phyloP scores from a whole-genome alignment of 2,888 invertebrate species.

The Drosophila leonis region DNA sequence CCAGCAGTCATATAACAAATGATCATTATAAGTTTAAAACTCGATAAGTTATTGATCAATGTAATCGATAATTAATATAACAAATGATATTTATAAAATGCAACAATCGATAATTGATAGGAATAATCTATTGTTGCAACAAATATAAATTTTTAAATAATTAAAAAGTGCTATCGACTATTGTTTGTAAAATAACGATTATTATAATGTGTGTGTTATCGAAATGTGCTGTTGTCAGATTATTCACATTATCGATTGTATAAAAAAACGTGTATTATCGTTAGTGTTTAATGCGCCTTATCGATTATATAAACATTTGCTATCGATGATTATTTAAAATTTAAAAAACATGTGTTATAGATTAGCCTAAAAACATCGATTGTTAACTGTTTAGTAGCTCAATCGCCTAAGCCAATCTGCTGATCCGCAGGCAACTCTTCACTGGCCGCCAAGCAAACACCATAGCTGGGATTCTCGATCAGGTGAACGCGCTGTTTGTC shows the following conservation, averaged over 20 bases:
- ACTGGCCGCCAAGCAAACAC: slow-evolving; percentile 66
- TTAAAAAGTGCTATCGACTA: neutral
- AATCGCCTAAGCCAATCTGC: slow-evolving; percentile 55
- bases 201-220: neutral
- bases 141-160: no score
- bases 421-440: slow-evolving; percentile 58
- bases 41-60: neutral
- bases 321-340: no score
- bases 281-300: neutral
- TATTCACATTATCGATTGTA: neutral
- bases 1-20: neutral
- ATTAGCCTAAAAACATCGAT: neutral
- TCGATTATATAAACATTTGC: neutral
- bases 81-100: no score
- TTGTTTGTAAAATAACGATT: neutral
- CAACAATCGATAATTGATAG: neutral
- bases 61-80: neutral
- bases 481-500: slow-evolving; percentile 78
- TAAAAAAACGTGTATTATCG: neutral
- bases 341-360: neutral
- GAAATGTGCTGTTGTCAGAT: neutral
- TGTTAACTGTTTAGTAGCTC: neutral
- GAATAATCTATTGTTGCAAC: neutral
- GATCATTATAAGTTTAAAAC: neutral
- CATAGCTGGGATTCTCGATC: slow-evolving; percentile 81